These are phyloP conservation scores for Luehdorfia chinensis DNA, from an alignment of 1,140 invertebrate species.

Conservation along the genomic window DNA sequence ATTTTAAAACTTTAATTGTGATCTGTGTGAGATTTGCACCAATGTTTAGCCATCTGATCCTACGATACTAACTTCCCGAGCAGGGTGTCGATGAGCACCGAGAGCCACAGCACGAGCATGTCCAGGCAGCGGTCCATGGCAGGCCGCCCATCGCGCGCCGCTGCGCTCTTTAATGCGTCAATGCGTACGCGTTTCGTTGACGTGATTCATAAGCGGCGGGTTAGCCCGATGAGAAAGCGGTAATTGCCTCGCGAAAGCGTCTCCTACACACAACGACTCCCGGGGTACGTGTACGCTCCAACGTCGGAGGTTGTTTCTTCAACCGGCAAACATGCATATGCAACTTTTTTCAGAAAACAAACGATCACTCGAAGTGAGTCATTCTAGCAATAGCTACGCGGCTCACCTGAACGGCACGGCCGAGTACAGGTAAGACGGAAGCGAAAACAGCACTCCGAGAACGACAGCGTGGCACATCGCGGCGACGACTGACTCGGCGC, in stretches of 20 bases:
- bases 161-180: background rate
- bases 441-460: constrained; percentile 62
- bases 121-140: constrained; percentile 35
- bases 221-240: constrained; percentile 8
- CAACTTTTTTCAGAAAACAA: too few relatives aligned
- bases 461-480: constrained; percentile 68
- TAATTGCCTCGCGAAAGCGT: background rate
- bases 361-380: background rate
- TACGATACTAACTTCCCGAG: constrained; percentile 42
- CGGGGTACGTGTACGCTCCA: background rate
- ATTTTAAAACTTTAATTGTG: too few relatives aligned
- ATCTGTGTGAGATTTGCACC: too few relatives aligned
- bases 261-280: background rate
- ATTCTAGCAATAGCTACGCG: background rate
- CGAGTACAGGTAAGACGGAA: constrained; percentile 65
- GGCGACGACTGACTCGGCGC: constrained; percentile 28
- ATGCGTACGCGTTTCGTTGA: background rate
- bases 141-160: background rate
- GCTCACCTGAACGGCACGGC: constrained; percentile 69
- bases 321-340: too few relatives aligned
- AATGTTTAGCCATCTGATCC: too few relatives aligned
- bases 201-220: constrained; percentile 15
- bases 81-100: constrained; percentile 27
- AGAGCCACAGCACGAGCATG: constrained; percentile 38
- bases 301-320: background rate